Evolutionary conservation across 2,888 invertebrate species (phyloP).

Genomic region (Cetonia aurata): DNA sequence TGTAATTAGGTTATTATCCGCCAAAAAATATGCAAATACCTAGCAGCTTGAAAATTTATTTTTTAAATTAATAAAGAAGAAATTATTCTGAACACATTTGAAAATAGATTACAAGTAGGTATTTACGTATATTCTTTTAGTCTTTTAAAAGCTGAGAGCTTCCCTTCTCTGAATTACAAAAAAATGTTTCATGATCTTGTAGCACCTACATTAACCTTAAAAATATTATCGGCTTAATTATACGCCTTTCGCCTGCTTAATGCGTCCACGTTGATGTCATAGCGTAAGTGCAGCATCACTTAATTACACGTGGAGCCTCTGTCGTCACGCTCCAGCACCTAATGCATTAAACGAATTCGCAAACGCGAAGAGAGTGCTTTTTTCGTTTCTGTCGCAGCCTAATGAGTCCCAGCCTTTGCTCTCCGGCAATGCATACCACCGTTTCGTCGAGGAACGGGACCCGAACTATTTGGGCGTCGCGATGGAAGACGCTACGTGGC

Average conservation of each 20-base stretch:
- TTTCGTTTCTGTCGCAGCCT: constrained; percentile 50
- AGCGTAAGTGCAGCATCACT: constrained; percentile 5
- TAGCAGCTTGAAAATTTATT: no score
- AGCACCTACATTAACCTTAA: not conserved
- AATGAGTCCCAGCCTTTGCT: constrained; percentile 60
- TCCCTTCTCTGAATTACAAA: no score
- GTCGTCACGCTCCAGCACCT: not conserved
- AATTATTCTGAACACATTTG: no score
- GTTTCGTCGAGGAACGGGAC: constrained; percentile 77
- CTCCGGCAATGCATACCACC: constrained; percentile 68
- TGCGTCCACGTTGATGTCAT: not conserved
- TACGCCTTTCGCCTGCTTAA: constrained; percentile 4
- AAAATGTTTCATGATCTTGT: not conserved
- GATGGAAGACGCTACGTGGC: constrained; percentile 79
- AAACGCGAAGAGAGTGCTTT: constrained; percentile 21
- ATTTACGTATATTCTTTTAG: no score
- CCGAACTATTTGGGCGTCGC: constrained; percentile 84
- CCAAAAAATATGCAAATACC: no score
- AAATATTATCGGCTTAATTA: constrained; percentile 13
- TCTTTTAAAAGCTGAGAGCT: no score
- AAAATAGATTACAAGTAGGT: no score
- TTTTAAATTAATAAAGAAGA: no score
- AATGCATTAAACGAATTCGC: constrained; percentile 30
- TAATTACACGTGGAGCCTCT: constrained; percentile 2
- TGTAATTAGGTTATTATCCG: no score